Conservation (phyloP, 2,888 invertebrate species). For the Callimorpha dominula region DNA sequence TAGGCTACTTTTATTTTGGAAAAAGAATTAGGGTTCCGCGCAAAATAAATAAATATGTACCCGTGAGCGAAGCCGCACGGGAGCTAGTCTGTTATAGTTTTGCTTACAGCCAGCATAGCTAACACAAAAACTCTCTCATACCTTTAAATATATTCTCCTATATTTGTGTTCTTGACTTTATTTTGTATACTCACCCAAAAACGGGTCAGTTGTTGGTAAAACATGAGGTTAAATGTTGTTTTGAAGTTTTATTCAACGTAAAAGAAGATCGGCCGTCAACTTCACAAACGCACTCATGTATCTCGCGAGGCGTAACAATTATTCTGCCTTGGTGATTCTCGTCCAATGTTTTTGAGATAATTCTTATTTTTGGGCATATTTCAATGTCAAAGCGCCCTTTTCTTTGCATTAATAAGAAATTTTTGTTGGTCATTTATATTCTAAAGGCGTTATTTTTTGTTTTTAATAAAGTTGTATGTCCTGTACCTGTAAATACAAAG, state of each 20-base stretch:
- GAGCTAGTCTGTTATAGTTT: too few species aligned
- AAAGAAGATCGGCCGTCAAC: constrained; percentile 24
- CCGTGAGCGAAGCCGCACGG: too few species aligned
- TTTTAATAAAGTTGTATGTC: too few species aligned
- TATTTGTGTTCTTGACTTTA: too few species aligned
- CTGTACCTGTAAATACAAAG: too few species aligned
- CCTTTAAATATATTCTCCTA: too few species aligned
- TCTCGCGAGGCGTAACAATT: constrained; percentile 35
- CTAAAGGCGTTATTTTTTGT: not conserved
- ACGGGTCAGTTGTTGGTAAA: not conserved
- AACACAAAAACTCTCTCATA: too few species aligned
- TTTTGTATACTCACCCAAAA: too few species aligned
- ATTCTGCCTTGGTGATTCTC: constrained; percentile 24
- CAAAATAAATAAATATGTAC: too few species aligned
- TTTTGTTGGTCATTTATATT: not conserved
- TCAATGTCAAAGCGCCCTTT: not conserved
- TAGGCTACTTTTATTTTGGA: too few species aligned
- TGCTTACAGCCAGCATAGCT: too few species aligned
- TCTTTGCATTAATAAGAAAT: not conserved
- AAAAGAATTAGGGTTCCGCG: too few species aligned
- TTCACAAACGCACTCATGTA: constrained; percentile 23
- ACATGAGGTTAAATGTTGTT: not conserved
- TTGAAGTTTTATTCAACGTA: not conserved
- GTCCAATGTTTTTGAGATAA: not conserved
- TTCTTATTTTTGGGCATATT: not conserved